Evolutionary conservation across 2,113 vertebrate species (phyloP).

Genomic region (Carettochelys insculpta): DNA sequence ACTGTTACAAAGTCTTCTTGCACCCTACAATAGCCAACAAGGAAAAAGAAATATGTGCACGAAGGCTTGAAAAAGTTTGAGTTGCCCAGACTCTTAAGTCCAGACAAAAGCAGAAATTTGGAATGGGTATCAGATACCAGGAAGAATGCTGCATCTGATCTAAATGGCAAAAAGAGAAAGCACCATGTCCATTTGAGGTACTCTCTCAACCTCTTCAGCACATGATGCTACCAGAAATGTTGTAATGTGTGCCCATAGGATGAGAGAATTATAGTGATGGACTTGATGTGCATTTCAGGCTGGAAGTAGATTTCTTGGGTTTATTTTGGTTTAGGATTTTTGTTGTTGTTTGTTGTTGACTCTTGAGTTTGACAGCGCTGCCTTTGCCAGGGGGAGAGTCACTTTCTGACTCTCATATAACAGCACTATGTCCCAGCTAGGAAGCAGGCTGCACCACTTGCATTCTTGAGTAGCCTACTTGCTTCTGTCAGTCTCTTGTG

Average conservation of each 20-base stretch:
- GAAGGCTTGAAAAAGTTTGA: background rate
- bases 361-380: conserved; percentile 9
- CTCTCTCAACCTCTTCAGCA: background rate
- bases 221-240: conserved; percentile 1
- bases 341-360: conserved; percentile 31
- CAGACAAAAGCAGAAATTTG: background rate
- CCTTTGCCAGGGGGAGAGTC: conserved; percentile 34
- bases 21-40: background rate
- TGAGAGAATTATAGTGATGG: conserved; percentile 33
- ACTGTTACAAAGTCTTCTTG: too few species aligned
- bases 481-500: conserved; percentile 14
- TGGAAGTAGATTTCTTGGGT: background rate
- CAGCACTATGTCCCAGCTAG: background rate
- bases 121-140: background rate
- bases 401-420: background rate
- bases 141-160: background rate
- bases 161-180: background rate
- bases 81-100: background rate
- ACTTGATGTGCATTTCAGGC: conserved; percentile 19
- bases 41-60: background rate
- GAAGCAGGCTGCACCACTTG: background rate
- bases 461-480: background rate
- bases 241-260: conserved; percentile 9
- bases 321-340: conserved; percentile 14
- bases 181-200: background rate